Evolutionary conservation across 2,888 invertebrate species (phyloP).

Genomic region (Noctuana brunneofusca): DNA sequence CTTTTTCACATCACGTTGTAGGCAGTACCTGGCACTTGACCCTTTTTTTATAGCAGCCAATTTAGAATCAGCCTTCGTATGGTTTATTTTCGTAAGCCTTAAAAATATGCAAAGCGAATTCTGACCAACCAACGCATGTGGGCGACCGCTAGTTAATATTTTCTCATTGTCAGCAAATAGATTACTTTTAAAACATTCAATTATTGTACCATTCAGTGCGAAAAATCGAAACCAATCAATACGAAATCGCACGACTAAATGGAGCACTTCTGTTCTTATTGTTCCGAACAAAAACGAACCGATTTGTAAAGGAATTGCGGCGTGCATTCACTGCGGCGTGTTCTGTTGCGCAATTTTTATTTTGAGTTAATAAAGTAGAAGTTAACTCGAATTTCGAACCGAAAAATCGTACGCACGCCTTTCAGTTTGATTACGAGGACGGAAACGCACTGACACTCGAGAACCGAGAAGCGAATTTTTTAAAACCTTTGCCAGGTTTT

Average conservation of each 20-base stretch:
- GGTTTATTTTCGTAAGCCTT: constrained; percentile 28
- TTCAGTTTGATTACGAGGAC: constrained; percentile 51
- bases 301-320: constrained; percentile 51
- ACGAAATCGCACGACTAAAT: constrained; percentile 55
- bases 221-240: constrained; percentile 55
- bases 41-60: constrained; percentile 32
- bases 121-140: background rate
- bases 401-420: constrained; percentile 40
- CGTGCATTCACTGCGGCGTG: constrained; percentile 28
- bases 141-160: background rate
- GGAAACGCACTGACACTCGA: constrained; percentile 56
- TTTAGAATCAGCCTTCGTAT: constrained; percentile 24
- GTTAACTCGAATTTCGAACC: constrained; percentile 38
- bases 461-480: constrained; percentile 44
- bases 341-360: constrained; percentile 44
- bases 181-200: constrained; percentile 30
- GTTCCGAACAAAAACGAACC: constrained; percentile 49
- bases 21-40: constrained; percentile 29
- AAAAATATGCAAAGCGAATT: constrained; percentile 23
- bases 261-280: constrained; percentile 47
- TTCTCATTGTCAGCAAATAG: constrained; percentile 15
- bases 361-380: constrained; percentile 44
- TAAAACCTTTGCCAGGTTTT: constrained; percentile 48
- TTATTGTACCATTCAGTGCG: constrained; percentile 41
- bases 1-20: constrained; percentile 30